Percentiles rank a stretch among this genome's conserved stretches.
These are phyloP conservation scores for Clivina fossor DNA, from an alignment of 2,888 invertebrate genomes.

Conservation along the genomic window DNA sequence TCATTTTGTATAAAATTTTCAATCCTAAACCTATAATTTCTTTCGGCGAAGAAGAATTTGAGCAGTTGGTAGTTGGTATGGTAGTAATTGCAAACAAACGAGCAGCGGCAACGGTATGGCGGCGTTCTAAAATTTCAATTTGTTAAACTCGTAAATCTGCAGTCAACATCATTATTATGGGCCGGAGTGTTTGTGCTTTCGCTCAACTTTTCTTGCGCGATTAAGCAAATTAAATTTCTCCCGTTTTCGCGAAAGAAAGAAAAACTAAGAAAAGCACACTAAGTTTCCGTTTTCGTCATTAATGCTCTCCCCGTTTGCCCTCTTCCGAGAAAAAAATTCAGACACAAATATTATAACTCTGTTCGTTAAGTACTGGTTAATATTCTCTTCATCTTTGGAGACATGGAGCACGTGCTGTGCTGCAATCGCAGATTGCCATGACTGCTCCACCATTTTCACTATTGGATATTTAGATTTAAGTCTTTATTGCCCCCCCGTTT, in stretches of 20 bases:
- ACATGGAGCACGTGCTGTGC: not conserved
- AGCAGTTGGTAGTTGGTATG: slow-evolving; percentile 11
- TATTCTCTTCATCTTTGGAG: too few relatives aligned
- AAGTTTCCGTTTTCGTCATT: slow-evolving; percentile 27
- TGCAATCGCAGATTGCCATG: too few relatives aligned
- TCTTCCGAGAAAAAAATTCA: slow-evolving; percentile 7
- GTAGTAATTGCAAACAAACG: slow-evolving; percentile 43
- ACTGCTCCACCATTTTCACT: too few relatives aligned
- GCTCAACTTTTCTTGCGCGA: slow-evolving; percentile 44
- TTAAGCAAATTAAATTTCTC: slow-evolving; percentile 43
- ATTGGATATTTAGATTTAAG: too few relatives aligned
- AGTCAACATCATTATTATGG: slow-evolving; percentile 44
- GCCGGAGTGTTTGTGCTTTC: slow-evolving; percentile 30
- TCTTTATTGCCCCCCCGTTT: too few relatives aligned
- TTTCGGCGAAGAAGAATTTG: too few relatives aligned
- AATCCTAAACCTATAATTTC: too few relatives aligned
- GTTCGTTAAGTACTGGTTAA: slow-evolving; percentile 15
- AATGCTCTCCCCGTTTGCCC: slow-evolving; percentile 9
- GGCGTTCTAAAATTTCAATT: slow-evolving; percentile 44
- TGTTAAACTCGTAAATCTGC: slow-evolving; percentile 45
- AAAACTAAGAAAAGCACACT: slow-evolving; percentile 24
- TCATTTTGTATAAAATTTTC: too few relatives aligned
- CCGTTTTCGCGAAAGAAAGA: slow-evolving; percentile 5
- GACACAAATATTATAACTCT: slow-evolving; percentile 20
- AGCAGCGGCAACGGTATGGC: too few relatives aligned